Conservation (phyloP, 2,888 invertebrate genomes). For the Epistrophe eligans region DNA sequence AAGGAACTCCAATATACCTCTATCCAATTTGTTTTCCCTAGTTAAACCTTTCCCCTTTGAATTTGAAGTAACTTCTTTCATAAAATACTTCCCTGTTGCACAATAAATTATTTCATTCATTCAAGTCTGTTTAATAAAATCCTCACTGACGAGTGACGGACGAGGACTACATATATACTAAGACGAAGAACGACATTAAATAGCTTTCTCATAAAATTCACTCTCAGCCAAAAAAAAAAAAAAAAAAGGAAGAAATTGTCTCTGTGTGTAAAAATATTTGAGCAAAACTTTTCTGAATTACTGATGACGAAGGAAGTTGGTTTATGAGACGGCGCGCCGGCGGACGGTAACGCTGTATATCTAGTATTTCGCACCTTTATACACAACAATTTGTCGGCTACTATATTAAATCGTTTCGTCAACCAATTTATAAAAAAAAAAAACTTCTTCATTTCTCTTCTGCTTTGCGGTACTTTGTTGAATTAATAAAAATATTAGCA, state of each 20-base stretch:
- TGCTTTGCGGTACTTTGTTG: not conserved
- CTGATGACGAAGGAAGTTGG: not conserved
- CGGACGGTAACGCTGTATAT: too few relatives aligned
- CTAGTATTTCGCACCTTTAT: not conserved
- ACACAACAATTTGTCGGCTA: not conserved
- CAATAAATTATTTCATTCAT: slow-evolving; percentile 41
- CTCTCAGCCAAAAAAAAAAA: not conserved
- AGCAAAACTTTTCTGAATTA: not conserved
- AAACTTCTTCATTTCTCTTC: slow-evolving; percentile 1
- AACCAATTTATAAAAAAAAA: not conserved
- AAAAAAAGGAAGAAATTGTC: not conserved
- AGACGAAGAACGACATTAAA: not conserved
- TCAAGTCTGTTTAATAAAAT: slow-evolving; percentile 49
- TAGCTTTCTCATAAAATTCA: slow-evolving; percentile 9
- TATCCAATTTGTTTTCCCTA: not conserved
- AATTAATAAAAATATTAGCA: not conserved
- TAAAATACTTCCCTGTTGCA: slow-evolving; percentile 27
- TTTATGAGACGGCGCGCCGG: not conserved
- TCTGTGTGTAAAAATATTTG: not conserved
- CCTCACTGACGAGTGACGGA: not conserved
- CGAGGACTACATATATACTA: not conserved
- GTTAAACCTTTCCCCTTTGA: not conserved
- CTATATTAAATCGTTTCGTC: not conserved
- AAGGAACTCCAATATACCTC: not conserved
- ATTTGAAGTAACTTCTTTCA: not conserved